phyloP scores from a whole-genome alignment of 2,797 vertebrate genomes.

The Xiphophorus birchmanni region DNA sequence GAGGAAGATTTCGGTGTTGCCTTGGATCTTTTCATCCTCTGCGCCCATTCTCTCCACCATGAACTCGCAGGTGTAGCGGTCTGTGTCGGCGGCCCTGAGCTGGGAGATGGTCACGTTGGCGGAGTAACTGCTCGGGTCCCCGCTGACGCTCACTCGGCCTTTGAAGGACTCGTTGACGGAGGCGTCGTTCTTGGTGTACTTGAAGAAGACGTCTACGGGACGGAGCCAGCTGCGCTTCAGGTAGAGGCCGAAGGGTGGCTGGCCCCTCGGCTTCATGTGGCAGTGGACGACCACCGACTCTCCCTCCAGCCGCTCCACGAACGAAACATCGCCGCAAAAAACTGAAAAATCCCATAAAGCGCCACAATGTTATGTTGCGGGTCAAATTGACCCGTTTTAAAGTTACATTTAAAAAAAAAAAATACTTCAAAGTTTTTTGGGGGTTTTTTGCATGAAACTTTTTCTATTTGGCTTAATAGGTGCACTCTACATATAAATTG shows the following conservation, averaged over 20 bases:
- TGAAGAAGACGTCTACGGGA: slow-evolving; percentile 38
- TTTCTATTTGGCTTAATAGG: too few species aligned
- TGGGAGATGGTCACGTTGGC: slow-evolving; percentile 68
- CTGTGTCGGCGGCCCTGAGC: slow-evolving; percentile 68
- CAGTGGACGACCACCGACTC: slow-evolving; percentile 67
- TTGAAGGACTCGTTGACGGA: accelerated
- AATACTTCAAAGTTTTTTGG: too few species aligned
- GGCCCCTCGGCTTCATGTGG: accelerated
- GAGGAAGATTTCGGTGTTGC: slow-evolving; percentile 67
- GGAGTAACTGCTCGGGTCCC: slow-evolving; percentile 17
- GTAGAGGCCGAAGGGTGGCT: slow-evolving; percentile 41
- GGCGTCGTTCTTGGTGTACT: accelerated
- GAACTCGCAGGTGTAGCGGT: slow-evolving; percentile 77
- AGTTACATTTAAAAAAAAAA: too few species aligned
- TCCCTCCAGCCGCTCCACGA: slow-evolving; percentile 63
- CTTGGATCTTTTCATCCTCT: not conserved
- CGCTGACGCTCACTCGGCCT: slow-evolving; percentile 44
- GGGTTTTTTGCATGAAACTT: too few species aligned
- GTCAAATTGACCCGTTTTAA: too few species aligned
- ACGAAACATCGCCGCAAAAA: slow-evolving; percentile 38
- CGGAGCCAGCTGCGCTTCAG: slow-evolving; percentile 65
- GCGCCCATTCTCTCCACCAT: accelerated
- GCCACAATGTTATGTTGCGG: not conserved
- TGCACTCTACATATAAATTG: too few species aligned
- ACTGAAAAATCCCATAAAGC: slow-evolving; percentile 27